These are phyloP conservation scores for Nansenia antarctica DNA, from an alignment of 2,113 vertebrate species.

Conservation along the genomic window DNA sequence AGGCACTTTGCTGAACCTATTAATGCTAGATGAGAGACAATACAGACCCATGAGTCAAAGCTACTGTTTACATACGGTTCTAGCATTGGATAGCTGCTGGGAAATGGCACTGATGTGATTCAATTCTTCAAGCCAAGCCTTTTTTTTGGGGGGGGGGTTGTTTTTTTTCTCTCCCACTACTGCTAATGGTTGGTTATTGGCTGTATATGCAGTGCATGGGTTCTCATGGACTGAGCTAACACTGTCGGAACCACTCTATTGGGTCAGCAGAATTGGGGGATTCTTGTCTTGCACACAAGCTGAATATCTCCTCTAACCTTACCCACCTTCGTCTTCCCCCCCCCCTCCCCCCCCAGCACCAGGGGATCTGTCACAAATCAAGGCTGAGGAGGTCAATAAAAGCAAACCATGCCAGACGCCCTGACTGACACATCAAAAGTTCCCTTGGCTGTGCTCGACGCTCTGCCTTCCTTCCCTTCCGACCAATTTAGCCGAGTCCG, in stretches of 20 bases:
- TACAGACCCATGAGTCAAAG: slow-evolving; percentile 24
- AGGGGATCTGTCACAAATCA: slow-evolving; percentile 61
- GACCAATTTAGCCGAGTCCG: slow-evolving; percentile 55
- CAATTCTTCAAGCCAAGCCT: neutral
- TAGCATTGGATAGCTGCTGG: neutral
- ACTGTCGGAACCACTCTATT: slow-evolving; percentile 37
- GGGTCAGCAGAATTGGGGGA: slow-evolving; percentile 58
- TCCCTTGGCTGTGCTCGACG: slow-evolving; percentile 27
- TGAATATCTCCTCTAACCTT: slow-evolving; percentile 43
- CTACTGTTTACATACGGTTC: slow-evolving; percentile 6
- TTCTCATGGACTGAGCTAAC: neutral
- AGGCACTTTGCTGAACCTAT: slow-evolving; percentile 16
- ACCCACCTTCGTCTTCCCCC: slow-evolving; percentile 20
- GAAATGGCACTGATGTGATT: neutral
- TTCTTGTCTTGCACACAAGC: slow-evolving; percentile 46
- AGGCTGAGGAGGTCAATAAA: slow-evolving; percentile 49
- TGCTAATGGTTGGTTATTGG: neutral
- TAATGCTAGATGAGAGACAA: neutral
- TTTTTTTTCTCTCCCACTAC: too few species aligned
- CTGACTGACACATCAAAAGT: slow-evolving; percentile 53
- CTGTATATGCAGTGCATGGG: neutral
- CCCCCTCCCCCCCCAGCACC: slow-evolving; percentile 30
- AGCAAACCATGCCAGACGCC: slow-evolving; percentile 51
- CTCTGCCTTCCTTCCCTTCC: slow-evolving; percentile 56
- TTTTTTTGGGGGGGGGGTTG: too few species aligned